Conservation (phyloP, 2,797 vertebrate genomes). For the Myiotriccus ornatus region DNA sequence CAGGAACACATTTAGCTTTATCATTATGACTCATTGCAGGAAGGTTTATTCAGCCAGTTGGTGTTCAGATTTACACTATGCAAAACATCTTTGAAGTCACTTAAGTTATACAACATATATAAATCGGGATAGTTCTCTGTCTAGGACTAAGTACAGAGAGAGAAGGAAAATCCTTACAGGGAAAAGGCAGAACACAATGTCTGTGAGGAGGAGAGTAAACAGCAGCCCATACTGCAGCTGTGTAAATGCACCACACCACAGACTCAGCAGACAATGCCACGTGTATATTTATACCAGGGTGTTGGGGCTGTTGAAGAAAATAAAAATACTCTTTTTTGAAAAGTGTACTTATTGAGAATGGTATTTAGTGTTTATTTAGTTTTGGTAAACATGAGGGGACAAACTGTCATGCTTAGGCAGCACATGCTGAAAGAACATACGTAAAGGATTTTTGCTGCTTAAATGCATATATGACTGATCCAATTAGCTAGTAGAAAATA, state of each 20-base stretch:
- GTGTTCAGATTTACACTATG: background rate
- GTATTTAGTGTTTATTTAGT: background rate
- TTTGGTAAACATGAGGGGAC: background rate
- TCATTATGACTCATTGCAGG: background rate
- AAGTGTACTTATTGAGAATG: background rate
- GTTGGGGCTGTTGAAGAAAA: background rate
- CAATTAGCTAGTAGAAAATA: background rate
- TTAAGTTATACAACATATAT: background rate
- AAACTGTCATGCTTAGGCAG: background rate
- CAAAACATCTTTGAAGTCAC: background rate
- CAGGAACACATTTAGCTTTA: slow-evolving; percentile 29
- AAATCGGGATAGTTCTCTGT: background rate
- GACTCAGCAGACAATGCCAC: background rate
- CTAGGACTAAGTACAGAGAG: slow-evolving; percentile 2
- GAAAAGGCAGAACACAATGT: background rate
- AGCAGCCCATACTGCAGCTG: slow-evolving; percentile 5
- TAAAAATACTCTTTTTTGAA: background rate
- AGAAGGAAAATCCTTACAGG: slow-evolving; percentile 18
- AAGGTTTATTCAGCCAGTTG: background rate
- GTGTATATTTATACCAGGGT: background rate
- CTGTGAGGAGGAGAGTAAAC: background rate
- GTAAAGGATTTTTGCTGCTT: background rate
- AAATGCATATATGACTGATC: background rate
- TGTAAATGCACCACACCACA: background rate
- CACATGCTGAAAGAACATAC: background rate